Evolutionary conservation across 1,140 invertebrate genomes (phyloP).

Genomic region (Drepana arcuata): DNA sequence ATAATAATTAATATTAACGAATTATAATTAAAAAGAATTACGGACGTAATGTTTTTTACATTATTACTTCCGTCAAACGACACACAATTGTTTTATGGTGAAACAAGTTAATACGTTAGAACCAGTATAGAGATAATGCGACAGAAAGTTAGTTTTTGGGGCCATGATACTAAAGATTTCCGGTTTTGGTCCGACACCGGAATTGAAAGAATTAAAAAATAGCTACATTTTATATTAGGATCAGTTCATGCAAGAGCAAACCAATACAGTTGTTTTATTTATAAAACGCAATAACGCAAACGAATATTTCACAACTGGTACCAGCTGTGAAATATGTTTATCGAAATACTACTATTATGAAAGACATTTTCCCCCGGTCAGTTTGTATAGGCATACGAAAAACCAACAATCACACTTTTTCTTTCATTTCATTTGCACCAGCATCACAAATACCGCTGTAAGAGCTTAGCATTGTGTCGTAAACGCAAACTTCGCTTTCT

Average conservation of each 20-base stretch:
- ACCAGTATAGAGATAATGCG: constrained; percentile 1
- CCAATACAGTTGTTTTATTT: constrained; percentile 21
- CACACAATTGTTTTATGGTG: too few species aligned
- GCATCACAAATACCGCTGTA: constrained; percentile 30
- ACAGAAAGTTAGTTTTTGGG: constrained; percentile 25
- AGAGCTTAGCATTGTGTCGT: constrained; percentile 42
- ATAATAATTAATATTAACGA: too few species aligned
- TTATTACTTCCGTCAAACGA: too few species aligned
- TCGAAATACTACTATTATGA: constrained; percentile 14
- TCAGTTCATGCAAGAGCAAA: constrained; percentile 41
- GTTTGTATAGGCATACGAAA: constrained; percentile 28
- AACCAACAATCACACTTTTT: constrained; percentile 68
- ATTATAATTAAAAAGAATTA: too few species aligned
- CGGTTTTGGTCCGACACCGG: constrained; percentile 51
- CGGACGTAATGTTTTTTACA: too few species aligned
- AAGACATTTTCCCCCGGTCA: constrained; percentile 21
- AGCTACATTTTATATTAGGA: constrained; percentile 57
- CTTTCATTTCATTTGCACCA: constrained; percentile 64
- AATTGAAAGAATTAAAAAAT: constrained; percentile 48
- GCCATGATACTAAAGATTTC: constrained; percentile 29
- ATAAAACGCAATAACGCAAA: constrained; percentile 1
- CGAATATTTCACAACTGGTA: not conserved
- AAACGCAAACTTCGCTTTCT: constrained; percentile 63
- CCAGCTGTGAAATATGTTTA: constrained; percentile 1
- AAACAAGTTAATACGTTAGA: too few species aligned